Conservation (phyloP, 1,140 invertebrate genomes). For the Drosophila dunni region DNA sequence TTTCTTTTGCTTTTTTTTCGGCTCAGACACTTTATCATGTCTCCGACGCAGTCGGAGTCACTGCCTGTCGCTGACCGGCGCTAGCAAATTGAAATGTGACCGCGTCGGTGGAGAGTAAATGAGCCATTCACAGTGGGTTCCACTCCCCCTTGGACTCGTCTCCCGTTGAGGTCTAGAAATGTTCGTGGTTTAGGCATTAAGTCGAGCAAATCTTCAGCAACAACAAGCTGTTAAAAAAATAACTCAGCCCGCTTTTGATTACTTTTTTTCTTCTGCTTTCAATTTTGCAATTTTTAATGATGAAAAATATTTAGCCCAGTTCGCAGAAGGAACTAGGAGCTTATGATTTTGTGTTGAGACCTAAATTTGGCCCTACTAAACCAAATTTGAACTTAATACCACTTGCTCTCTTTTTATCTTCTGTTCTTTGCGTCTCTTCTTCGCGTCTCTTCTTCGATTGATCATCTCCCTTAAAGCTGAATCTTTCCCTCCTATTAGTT, state of each 20-base stretch:
- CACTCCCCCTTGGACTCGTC: neutral
- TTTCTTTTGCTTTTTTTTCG: neutral
- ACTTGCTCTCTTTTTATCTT: too few relatives aligned
- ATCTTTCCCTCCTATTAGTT: too few relatives aligned
- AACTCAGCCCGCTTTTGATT: conserved; percentile 26
- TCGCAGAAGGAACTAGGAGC: too few relatives aligned
- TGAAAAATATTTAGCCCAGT: conserved; percentile 15
- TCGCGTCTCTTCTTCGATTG: too few relatives aligned
- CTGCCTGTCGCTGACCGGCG: conserved; percentile 55
- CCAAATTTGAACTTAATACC: too few relatives aligned
- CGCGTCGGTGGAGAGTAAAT: conserved; percentile 67
- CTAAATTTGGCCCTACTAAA: too few relatives aligned
- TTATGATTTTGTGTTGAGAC: too few relatives aligned
- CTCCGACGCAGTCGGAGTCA: conserved; percentile 5
- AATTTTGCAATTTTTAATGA: conserved; percentile 26
- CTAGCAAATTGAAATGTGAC: conserved; percentile 77
- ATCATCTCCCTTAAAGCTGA: too few relatives aligned
- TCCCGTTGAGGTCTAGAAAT: neutral
- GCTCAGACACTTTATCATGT: conserved; percentile 76
- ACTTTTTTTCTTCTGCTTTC: conserved; percentile 4
- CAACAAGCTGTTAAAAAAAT: conserved; percentile 29
- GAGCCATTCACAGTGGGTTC: conserved; percentile 58
- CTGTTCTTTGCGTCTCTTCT: too few relatives aligned
- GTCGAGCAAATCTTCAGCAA: conserved; percentile 20
- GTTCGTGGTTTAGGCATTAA: conserved; percentile 28